Base-by-base conservation (phyloP, 2,888 invertebrate genomes). In the Platycnemis pennipes region DNA sequence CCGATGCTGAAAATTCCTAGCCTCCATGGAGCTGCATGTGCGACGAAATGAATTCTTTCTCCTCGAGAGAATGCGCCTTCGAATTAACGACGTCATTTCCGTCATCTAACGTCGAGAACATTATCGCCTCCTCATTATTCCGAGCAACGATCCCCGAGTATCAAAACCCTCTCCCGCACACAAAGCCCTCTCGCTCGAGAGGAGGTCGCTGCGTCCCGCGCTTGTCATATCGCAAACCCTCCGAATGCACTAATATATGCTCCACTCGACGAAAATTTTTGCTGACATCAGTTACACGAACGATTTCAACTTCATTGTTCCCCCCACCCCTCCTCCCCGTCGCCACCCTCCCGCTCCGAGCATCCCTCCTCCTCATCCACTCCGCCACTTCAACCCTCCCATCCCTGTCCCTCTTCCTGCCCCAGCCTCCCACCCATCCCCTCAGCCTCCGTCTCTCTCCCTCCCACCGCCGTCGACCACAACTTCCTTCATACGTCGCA, bases 291-390 rank as follows among this genome's bases (percentile, higher is more conserved):
- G 63, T 91, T 91, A 91, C 37, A 26, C 31, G 44, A 91, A 91
- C 63, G 91, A 44, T 91, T 63, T 91, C 91, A 91, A 63, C 63
- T 91, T 91, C 91, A 91, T 91, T 91, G 89, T 89, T 91, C 63
- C 69, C 91, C 11, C 2, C 44, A 19, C 26, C 22, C n/a, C 45
- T 22, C 16, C 22, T n/a, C 45, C 16, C 31, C 53, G 16, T 86
- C 86, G 42, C 86, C 77, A 26, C n/a, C 77, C 16, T 44, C 22
- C 86, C 42, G 44, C 42, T 16, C 86, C 86, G 42, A 86, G 8
- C 13, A 37, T 86, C 86, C 86, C 42, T 22, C 26, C n/a, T 42
- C 44, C 22, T 22, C 44, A 42, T 44, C 87, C 44, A 49, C 49
- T 49, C 4, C n/a, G n/a, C n/a, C 49, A 49, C 49, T 49, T 3